A percentile compares a stretch with the other conserved stretches of the same genome.
phyloP scores from a whole-genome alignment of 1,140 invertebrate species.

The Galendromus occidentalis region DNA sequence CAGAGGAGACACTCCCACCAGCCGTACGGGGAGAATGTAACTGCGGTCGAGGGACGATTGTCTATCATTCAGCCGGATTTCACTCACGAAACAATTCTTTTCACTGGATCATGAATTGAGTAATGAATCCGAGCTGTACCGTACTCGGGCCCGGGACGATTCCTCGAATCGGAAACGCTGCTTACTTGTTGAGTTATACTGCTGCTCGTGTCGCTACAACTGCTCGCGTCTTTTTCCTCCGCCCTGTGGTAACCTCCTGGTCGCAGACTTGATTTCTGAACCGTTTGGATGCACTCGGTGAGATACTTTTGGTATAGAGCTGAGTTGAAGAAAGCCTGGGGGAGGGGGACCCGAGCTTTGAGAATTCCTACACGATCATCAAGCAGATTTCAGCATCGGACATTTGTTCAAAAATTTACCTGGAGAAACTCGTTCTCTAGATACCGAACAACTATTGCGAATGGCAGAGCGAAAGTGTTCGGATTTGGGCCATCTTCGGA shows the following conservation, averaged over 20 bases:
- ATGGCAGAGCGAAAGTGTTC: background rate
- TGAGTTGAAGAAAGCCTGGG: constrained; percentile 9
- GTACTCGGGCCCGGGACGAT: no score
- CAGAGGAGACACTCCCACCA: no score
- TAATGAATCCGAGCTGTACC: no score
- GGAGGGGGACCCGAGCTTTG: no score
- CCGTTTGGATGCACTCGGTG: constrained; percentile 1
- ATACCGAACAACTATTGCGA: background rate
- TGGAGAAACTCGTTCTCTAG: constrained; percentile 9
- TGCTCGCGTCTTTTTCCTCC: background rate
- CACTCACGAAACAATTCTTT: no score
- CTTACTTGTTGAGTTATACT: background rate
- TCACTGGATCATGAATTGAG: no score
- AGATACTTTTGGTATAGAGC: constrained; percentile 1
- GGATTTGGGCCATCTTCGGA: background rate
- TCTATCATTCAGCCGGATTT: no score
- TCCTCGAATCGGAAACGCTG: no score
- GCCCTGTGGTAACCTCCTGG: background rate
- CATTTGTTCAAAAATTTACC: background rate
- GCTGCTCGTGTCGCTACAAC: constrained; percentile 4
- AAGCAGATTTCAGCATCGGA: no score
- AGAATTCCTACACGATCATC: no score
- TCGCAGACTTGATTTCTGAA: background rate
- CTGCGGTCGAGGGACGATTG: no score
- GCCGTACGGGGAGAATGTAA: no score